Percentiles rank a stretch among this genome's conserved stretches.
These are phyloP conservation scores for Drosophila sturtevanti DNA, from an alignment of 1,140 invertebrate genomes.

Conservation along the genomic window DNA sequence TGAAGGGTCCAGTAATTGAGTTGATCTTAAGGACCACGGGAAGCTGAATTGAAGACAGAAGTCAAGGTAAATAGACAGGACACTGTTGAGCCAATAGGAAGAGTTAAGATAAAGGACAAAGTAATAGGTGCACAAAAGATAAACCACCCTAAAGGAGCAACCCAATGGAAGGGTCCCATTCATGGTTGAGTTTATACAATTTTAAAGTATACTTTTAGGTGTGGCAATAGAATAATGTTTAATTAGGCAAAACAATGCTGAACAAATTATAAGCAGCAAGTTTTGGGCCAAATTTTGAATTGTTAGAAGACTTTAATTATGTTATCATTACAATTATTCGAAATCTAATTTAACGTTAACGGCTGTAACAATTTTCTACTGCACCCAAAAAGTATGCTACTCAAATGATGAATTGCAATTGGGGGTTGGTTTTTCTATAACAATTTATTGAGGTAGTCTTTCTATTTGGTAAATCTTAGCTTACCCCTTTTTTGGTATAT, in stretches of 20 bases:
- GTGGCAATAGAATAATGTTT: neutral
- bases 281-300: no score
- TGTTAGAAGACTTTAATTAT: no score
- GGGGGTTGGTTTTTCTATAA: slow-evolving; percentile 51
- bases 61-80: slow-evolving; percentile 39
- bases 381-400: slow-evolving; percentile 60
- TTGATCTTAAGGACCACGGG: slow-evolving; percentile 32
- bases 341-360: neutral
- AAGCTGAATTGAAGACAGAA: slow-evolving; percentile 63
- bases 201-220: slow-evolving; percentile 28
- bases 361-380: neutral
- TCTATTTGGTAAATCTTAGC: slow-evolving; percentile 38
- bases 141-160: slow-evolving; percentile 27
- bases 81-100: slow-evolving; percentile 36
- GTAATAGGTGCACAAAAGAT: neutral
- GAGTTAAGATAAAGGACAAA: slow-evolving; percentile 23
- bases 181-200: neutral
- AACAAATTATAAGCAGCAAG: slow-evolving; percentile 41
- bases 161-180: slow-evolving; percentile 12
- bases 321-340: no score
- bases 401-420: slow-evolving; percentile 46
- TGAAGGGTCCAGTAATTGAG: slow-evolving; percentile 56
- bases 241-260: slow-evolving; percentile 11
- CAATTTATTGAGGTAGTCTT: slow-evolving; percentile 76
- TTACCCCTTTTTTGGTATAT: slow-evolving; percentile 46